These are phyloP conservation scores for Sparus aurata DNA, from an alignment of 2,797 vertebrate species.

Conservation along the genomic window DNA sequence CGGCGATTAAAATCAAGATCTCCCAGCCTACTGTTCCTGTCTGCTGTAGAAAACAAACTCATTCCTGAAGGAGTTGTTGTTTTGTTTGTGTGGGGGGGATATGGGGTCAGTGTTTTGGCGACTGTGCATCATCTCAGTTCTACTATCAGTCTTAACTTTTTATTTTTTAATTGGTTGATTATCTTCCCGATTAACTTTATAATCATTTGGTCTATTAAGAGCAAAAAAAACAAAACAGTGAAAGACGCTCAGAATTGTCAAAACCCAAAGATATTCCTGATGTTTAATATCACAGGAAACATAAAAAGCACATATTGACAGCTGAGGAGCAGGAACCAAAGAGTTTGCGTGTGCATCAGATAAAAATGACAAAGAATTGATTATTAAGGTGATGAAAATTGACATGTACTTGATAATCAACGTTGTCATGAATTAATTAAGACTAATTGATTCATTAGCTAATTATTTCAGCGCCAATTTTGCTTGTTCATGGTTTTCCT, in stretches of 20 bases:
- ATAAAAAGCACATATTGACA: not conserved
- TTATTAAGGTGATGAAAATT: too few species aligned
- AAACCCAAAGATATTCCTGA: not conserved
- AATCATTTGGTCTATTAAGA: not conserved
- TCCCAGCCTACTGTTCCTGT: constrained; percentile 16
- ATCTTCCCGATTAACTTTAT: not conserved
- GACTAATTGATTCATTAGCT: not conserved
- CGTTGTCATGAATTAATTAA: too few species aligned
- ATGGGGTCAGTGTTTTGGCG: not conserved
- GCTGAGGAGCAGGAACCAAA: not conserved
- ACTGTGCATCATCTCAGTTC: too few species aligned
- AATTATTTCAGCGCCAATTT: not conserved
- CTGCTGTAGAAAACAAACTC: constrained; percentile 3
- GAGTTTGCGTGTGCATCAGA: too few species aligned
- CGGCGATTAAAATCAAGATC: constrained; percentile 45
- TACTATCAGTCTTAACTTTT: not conserved
- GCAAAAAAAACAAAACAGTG: not conserved
- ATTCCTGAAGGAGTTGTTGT: not conserved
- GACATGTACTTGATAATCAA: too few species aligned
- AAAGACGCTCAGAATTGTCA: too few species aligned
- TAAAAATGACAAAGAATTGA: too few species aligned
- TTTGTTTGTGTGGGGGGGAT: not conserved
- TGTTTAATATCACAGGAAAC: not conserved
- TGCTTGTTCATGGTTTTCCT: not conserved
- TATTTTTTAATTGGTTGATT: not conserved